Evolutionary conservation across 2,113 vertebrate genomes (phyloP).

Genomic region (Melanostigma gelatinosum): DNA sequence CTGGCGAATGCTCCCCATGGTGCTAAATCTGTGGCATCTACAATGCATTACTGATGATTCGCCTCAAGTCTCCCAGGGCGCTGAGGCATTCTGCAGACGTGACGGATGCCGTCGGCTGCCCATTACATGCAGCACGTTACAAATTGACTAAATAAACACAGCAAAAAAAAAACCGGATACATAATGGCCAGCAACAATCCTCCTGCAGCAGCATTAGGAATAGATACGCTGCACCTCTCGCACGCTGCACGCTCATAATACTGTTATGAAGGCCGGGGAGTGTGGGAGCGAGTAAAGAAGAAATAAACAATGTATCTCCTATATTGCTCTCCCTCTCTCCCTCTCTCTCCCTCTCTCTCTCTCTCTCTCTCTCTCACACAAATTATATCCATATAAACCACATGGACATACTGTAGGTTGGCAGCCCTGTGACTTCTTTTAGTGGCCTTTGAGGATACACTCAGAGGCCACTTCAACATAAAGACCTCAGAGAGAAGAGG

Average conservation of each 20-base stretch:
- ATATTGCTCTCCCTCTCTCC: not conserved
- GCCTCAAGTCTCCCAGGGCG: not conserved
- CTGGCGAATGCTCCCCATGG: constrained; percentile 23
- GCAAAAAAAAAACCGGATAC: not conserved
- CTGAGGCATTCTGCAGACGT: constrained; percentile 8
- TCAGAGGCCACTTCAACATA: not conserved
- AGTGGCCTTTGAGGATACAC: not conserved
- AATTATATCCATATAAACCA: not conserved
- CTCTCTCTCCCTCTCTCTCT: not conserved
- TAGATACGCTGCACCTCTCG: not conserved
- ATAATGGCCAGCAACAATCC: constrained; percentile 1
- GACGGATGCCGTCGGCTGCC: constrained; percentile 13
- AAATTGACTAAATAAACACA: constrained; percentile 18
- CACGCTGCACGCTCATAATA: not conserved
- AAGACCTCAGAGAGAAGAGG: not conserved
- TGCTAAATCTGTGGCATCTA: constrained; percentile 28
- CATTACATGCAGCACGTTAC: constrained; percentile 20
- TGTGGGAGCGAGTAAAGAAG: constrained; percentile 4
- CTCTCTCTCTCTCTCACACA: not conserved
- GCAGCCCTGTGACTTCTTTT: not conserved
- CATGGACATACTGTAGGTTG: not conserved
- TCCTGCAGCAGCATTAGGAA: constrained; percentile 8
- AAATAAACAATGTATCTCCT: not conserved
- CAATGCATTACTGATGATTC: constrained; percentile 40
- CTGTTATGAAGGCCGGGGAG: constrained; percentile 15